Conservation (phyloP, 2,797 vertebrate genomes). For the Podarcis siculus region DNA sequence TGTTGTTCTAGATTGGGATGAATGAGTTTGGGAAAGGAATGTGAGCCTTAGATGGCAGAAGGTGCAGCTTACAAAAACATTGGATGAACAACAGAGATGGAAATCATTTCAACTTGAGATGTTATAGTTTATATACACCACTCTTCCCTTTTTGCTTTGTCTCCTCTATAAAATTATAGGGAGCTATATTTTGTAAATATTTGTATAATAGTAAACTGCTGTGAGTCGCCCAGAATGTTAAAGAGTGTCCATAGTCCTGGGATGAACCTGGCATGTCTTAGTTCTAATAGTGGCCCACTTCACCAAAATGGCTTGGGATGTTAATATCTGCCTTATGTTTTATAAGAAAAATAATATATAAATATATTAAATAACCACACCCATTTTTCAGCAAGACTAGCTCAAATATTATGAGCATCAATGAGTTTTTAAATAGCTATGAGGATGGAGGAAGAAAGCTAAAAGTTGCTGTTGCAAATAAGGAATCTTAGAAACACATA, state of each 20-base stretch:
- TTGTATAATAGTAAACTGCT: background rate
- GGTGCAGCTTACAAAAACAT: background rate
- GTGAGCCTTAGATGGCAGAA: background rate
- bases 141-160: background rate
- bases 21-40: background rate
- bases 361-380: background rate
- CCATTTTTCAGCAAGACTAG: background rate
- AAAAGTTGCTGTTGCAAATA: background rate
- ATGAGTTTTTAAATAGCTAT: background rate
- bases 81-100: background rate
- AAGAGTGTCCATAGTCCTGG: background rate
- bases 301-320: background rate
- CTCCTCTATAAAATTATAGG: background rate
- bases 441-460: background rate
- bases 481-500: conserved; percentile 11
- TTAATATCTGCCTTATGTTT: background rate
- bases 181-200: background rate
- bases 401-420: background rate
- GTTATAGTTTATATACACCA: background rate
- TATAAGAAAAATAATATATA: background rate
- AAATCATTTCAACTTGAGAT: background rate
- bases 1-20: background rate
- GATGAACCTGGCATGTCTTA: background rate
- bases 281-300: background rate
- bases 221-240: background rate